These are phyloP conservation scores for Papilio polytes DNA, from an alignment of 1,140 invertebrate species.

Conservation along the genomic window DNA sequence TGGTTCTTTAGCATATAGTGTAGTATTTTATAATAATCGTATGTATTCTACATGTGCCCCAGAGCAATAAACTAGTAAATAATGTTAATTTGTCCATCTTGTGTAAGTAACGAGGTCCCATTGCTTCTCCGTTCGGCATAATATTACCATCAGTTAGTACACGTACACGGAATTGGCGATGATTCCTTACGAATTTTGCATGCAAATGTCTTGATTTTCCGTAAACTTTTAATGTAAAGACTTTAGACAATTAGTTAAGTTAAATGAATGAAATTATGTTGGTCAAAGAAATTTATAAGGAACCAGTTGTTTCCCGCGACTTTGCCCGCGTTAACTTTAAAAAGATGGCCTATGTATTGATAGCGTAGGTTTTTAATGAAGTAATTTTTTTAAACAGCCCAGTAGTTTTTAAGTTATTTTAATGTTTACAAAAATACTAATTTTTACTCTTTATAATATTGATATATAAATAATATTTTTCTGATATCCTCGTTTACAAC, in stretches of 20 bases:
- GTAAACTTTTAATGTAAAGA: neutral
- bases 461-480: neutral
- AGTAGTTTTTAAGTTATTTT: too few relatives aligned
- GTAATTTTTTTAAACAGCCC: too few relatives aligned
- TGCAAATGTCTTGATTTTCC: slow-evolving; percentile 1
- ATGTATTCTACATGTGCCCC: neutral
- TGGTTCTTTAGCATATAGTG: neutral
- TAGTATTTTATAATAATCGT: neutral
- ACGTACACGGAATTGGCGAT: neutral
- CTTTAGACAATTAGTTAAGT: neutral
- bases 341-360: too few relatives aligned
- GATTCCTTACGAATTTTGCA: slow-evolving; percentile 30
- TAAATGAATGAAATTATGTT: too few relatives aligned
- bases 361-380: too few relatives aligned
- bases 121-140: slow-evolving; percentile 54
- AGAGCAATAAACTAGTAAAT: slow-evolving; percentile 14
- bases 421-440: too few relatives aligned
- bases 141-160: slow-evolving; percentile 58
- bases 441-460: too few relatives aligned
- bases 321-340: too few relatives aligned
- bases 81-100: slow-evolving; percentile 33
- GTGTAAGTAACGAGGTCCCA: slow-evolving; percentile 51
- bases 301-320: too few relatives aligned
- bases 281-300: too few relatives aligned
- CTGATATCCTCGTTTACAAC: neutral